Conservation (phyloP, 2,113 vertebrate genomes). For the Phainopepla nitens region DNA sequence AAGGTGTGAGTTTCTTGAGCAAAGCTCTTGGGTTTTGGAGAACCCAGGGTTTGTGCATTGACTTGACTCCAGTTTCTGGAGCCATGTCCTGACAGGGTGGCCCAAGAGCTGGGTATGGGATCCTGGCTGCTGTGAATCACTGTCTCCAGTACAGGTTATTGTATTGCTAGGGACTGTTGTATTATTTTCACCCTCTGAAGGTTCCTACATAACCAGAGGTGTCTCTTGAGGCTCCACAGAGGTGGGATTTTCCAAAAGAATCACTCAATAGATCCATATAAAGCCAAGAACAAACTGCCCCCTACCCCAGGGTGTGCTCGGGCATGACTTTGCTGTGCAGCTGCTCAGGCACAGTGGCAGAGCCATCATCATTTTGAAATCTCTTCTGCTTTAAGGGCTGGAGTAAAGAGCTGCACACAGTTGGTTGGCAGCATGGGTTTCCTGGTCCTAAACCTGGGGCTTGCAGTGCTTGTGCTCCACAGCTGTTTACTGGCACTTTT, state of each 20-base stretch:
- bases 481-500: background rate
- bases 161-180: background rate
- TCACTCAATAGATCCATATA: background rate
- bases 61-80: background rate
- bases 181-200: background rate
- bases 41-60: background rate
- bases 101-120: rapidly evolving
- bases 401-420: background rate
- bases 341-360: background rate
- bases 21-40: background rate
- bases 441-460: background rate
- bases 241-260: background rate
- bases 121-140: background rate
- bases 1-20: background rate
- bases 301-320: rapidly evolving
- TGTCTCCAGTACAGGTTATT: background rate
- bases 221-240: background rate
- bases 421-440: background rate
- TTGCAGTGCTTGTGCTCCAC: background rate
- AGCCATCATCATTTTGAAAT: background rate
- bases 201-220: background rate
- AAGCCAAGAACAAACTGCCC: background rate
- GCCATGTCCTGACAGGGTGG: background rate
- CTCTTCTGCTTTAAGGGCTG: background rate
- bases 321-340: background rate